A percentile compares a stretch with the other conserved stretches of the same genome.
These are phyloP conservation scores for Himalopsyche japonica DNA, from an alignment of 2,888 invertebrate genomes.

Conservation along the genomic window DNA sequence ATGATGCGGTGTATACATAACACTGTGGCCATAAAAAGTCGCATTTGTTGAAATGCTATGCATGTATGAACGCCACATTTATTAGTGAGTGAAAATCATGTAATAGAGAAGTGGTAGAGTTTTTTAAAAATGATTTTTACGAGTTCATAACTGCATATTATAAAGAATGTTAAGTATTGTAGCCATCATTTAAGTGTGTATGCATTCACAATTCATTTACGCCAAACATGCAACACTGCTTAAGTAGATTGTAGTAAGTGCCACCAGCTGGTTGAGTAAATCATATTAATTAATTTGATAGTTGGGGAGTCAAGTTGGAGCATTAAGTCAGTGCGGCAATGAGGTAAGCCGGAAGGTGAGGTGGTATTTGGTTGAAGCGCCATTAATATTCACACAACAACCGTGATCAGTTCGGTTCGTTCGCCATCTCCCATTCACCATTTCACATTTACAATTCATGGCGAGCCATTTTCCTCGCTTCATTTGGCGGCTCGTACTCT, in stretches of 20 bases:
- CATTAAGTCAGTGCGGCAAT: background rate
- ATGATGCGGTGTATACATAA: no score
- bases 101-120: no score
- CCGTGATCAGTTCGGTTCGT: slow-evolving; percentile 9
- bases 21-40: no score
- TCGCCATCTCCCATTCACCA: slow-evolving; percentile 1
- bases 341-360: slow-evolving; percentile 5
- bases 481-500: slow-evolving; percentile 5
- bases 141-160: no score
- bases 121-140: no score
- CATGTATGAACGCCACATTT: no score
- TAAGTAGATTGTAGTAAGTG: background rate
- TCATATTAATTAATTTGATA: background rate
- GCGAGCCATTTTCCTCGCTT: slow-evolving; percentile 25
- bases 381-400: slow-evolving; percentile 38
- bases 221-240: background rate
- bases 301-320: background rate
- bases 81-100: no score
- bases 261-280: background rate
- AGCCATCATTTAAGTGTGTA: background rate
- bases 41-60: no score
- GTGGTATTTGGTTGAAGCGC: slow-evolving; percentile 18
- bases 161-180: no score
- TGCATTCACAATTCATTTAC: background rate
- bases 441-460: slow-evolving; percentile 31